Base-by-base conservation (phyloP, 2,797 vertebrate species). In the Xiphophorus birchmanni region DNA sequence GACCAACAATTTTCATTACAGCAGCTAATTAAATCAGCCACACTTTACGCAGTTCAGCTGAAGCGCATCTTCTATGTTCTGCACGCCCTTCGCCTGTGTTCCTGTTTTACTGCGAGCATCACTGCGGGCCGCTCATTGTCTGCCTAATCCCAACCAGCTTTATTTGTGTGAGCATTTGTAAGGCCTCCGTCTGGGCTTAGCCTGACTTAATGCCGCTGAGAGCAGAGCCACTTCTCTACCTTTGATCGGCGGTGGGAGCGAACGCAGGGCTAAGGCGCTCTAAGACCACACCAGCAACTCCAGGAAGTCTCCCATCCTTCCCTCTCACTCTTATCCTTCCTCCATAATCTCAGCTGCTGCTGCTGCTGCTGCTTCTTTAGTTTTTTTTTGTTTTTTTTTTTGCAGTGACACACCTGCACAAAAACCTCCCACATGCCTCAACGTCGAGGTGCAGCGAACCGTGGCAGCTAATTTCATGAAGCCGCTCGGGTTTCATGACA, bases 131-230 rank as follows among this genome's bases (percentile, higher is more conserved):
- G 42, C 69, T 91, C 83, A 88, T 94, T 94, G 93, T 93, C 82
- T 35, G 82, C 80, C 89, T 94, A 92, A 94, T 93, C 92, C 90
- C 90, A 81, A 83, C 86, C 92, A 91, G 91, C 92, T 93, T 91
- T 93, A 91, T 92, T 90, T 89, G 92, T 73, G 85, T 81, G 86
- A 84, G 91, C 91, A 90, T 92, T 84, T 91, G 91, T 90, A 89
- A 80, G 92, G 89, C 91, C 92, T 93, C 91, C 85, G 88, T 90
- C 91, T 91, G 44, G 90, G 93, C 94, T 93, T 92, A 93, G 83
- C 73, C 73, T 85, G 93, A 91, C 90, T 94, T 93, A 94, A 90
- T 86, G 90, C 87, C 32, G 47, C 87, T 4, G 85, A 90, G 92
- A 92, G 90, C 89, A 82, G 18, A 86, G 90, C 90, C 90, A 90